phyloP scores from a whole-genome alignment of 1,140 invertebrate genomes.

The Drosophila bifasciata region DNA sequence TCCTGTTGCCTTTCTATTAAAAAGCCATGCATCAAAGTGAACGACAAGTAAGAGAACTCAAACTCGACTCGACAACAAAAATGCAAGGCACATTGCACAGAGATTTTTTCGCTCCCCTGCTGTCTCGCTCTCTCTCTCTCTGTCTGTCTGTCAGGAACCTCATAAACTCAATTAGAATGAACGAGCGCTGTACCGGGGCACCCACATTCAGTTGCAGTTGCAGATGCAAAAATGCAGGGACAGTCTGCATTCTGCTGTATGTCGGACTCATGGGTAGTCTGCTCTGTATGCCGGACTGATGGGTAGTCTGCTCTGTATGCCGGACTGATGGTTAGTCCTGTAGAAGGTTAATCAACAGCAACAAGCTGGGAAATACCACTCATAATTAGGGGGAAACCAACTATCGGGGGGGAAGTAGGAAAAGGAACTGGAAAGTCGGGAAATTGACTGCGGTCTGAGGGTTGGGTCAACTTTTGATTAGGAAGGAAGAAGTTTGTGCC shows the following conservation, averaged over 20 bases:
- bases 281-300: not conserved
- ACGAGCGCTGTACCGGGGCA: slow-evolving; percentile 46
- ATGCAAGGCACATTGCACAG: slow-evolving; percentile 13
- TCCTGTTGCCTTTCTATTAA: slow-evolving; percentile 66
- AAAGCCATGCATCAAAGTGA: slow-evolving; percentile 75
- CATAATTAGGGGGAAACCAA: slow-evolving; percentile 62
- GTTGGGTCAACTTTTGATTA: slow-evolving; percentile 61
- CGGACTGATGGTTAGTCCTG: slow-evolving; percentile 40
- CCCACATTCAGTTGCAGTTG: slow-evolving; percentile 56
- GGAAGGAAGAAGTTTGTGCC: slow-evolving; percentile 44
- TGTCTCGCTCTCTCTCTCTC: too few relatives aligned
- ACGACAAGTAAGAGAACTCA: slow-evolving; percentile 44
- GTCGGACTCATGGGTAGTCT: not conserved
- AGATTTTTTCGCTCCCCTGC: slow-evolving; percentile 26
- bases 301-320: not conserved
- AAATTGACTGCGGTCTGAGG: slow-evolving; percentile 16
- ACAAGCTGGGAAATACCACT: slow-evolving; percentile 25
- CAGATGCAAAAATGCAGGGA: slow-evolving; percentile 12
- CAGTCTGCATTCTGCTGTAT: not conserved
- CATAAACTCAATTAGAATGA: slow-evolving; percentile 76
- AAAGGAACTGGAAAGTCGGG: slow-evolving; percentile 18
- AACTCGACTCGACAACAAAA: slow-evolving; percentile 3
- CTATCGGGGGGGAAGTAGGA: slow-evolving; percentile 14
- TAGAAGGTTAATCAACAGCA: slow-evolving; percentile 57
- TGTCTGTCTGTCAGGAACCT: slow-evolving; percentile 48